Conservation (phyloP, 2,113 vertebrate genomes). For the Otus sunia region DNA sequence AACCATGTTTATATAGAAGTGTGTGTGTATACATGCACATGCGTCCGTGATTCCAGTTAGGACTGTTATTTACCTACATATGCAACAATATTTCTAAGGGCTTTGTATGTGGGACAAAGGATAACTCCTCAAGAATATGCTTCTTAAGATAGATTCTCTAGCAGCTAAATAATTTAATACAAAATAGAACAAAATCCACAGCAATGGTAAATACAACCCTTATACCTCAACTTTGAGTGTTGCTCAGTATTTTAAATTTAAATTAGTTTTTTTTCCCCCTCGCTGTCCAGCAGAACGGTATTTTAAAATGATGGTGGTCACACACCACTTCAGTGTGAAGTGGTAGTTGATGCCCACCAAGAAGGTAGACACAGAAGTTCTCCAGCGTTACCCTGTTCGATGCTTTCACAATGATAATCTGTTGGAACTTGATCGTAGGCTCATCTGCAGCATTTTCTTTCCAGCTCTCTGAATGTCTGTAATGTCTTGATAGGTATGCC, state of each 20-base stretch:
- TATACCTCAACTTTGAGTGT: background rate
- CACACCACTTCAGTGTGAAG: background rate
- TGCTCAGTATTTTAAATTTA: background rate
- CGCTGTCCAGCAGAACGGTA: background rate
- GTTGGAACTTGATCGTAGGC: background rate
- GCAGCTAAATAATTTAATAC: background rate
- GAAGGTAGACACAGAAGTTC: background rate
- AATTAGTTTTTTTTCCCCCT: background rate
- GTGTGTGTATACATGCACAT: background rate
- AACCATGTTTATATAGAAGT: background rate
- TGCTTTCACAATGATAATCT: background rate
- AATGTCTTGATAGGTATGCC: background rate
- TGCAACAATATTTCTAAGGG: background rate
- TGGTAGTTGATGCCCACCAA: background rate
- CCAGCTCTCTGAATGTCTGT: background rate
- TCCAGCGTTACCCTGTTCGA: background rate
- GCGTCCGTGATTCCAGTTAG: background rate
- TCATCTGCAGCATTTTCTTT: background rate
- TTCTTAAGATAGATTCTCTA: background rate
- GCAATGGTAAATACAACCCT: background rate
- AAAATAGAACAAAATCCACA: background rate
- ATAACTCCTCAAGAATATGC: background rate
- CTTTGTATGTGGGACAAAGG: background rate
- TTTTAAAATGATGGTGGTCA: background rate
- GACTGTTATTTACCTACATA: background rate